A percentile compares a stretch with the other conserved stretches of the same genome.
Evolutionary conservation across 1,140 invertebrate genomes (phyloP).

Genomic region (Chrysopa pallens): DNA sequence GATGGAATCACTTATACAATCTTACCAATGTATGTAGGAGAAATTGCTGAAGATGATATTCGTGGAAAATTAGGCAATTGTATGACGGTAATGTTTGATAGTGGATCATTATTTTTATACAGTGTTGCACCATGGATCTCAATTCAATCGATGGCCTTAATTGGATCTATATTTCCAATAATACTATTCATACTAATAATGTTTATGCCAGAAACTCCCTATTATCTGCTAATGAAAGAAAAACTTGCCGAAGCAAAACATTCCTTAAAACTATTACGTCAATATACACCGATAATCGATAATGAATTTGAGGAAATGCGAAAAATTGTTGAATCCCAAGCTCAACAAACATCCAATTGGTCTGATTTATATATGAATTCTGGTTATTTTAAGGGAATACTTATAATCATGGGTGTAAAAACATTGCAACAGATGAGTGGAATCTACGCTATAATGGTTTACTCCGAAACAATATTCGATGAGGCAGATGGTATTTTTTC

Average conservation of each 20-base stretch:
- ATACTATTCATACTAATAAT: constrained; percentile 20
- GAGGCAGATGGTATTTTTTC: constrained; percentile 24
- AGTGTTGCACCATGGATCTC: constrained; percentile 27
- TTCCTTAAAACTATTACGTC: constrained; percentile 4
- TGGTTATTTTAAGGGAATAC: background rate
- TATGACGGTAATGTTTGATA: constrained; percentile 25
- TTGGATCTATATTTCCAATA: constrained; percentile 27
- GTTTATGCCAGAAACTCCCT: constrained; percentile 16
- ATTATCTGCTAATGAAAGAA: constrained; percentile 13
- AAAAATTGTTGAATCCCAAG: constrained; percentile 2
- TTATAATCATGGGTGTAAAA: constrained; percentile 5
- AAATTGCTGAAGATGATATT: constrained; percentile 13
- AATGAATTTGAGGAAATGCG: background rate
- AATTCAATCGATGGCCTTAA: constrained; percentile 26
- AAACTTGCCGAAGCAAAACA: constrained; percentile 10
- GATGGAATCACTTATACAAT: constrained; percentile 12
- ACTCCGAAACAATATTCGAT: constrained; percentile 23
- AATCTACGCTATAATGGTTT: constrained; percentile 6
- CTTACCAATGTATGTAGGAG: constrained; percentile 12
- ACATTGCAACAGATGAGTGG: constrained; percentile 17
- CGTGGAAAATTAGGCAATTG: constrained; percentile 18
- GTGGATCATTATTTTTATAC: constrained; percentile 28
- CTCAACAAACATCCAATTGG: background rate
- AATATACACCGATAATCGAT: background rate
- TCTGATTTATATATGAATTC: too few species aligned